These are phyloP conservation scores for Cantharis lateralis DNA, from an alignment of 2,888 invertebrate species.

Conservation along the genomic window DNA sequence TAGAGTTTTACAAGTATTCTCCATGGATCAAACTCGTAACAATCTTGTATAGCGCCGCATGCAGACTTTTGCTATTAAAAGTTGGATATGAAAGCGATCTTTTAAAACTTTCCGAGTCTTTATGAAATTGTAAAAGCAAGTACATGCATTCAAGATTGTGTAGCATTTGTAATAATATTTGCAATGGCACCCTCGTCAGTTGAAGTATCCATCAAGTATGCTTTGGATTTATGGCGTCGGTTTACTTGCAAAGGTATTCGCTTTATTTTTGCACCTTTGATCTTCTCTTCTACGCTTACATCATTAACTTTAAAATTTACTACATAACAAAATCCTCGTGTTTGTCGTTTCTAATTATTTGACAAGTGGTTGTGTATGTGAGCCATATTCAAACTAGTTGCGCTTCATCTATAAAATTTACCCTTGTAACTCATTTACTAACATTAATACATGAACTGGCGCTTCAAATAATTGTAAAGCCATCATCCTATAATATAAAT, in stretches of 20 bases:
- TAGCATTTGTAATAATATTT: constrained; percentile 30
- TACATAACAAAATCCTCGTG: constrained; percentile 20
- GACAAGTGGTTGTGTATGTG: constrained; percentile 39
- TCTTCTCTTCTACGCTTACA: constrained; percentile 48
- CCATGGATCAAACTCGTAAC: constrained; percentile 21
- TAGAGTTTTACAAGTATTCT: neutral
- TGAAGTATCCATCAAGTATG: constrained; percentile 31
- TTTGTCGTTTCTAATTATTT: constrained; percentile 46
- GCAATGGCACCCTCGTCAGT: constrained; percentile 30
- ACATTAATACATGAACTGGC: constrained; percentile 9
- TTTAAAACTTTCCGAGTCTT: constrained; percentile 26
- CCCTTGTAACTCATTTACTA: constrained; percentile 19
- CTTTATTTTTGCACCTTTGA: constrained; percentile 47
- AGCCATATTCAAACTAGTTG: constrained; percentile 41
- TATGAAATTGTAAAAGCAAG: constrained; percentile 30
- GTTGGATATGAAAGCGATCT: constrained; percentile 30
- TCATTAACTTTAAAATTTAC: constrained; percentile 47
- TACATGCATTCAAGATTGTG: constrained; percentile 28
- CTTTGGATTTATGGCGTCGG: constrained; percentile 36
- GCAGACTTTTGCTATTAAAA: constrained; percentile 30
- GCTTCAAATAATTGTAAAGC: constrained; percentile 26
- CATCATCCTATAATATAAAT: constrained; percentile 30
- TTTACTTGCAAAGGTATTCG: constrained; percentile 35
- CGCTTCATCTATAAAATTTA: constrained; percentile 8
- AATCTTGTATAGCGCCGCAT: constrained; percentile 24